Evolutionary conservation across 2,113 vertebrate genomes (phyloP), one percentile per base, ranked within the genome.

Genomic region (Callipepla californica): DNA sequence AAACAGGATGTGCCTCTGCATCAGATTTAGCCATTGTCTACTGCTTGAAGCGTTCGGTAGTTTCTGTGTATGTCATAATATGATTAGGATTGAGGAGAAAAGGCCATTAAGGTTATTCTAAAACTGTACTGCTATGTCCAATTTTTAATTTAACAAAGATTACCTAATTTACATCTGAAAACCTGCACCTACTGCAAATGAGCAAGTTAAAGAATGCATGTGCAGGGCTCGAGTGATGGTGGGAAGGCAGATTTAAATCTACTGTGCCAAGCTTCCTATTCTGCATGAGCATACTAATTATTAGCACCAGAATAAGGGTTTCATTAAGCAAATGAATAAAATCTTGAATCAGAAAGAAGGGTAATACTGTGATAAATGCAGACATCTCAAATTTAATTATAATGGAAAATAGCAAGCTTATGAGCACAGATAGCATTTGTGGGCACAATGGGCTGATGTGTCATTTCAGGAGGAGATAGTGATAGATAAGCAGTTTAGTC

Each of bases 161-260:
- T 69, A 78, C 26, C 69, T 68, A 36, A 80, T 93, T 95, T 90
- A n/a, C 91, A 90, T 90, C 42, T 86, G 62, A 93, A 96, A 96
- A 69, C 13, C 68, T 7, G 13, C 4, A 12, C 34, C 44, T 79
- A 44, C 20, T 81, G 36, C 65, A 57, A 91, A 75, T 0, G 0
- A 12, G 14, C 3, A 23, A 32, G 85, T 30, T 38, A 80, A 66
- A 58, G 69, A 68, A 76, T n/a, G 38, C 17, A 0, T 58, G 58
- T 25, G 79, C 61, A 44, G 76, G 76, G 81, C 87, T 74, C 55
- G 55, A 65, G 55, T 63, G 86, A 68, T 74, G 68, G 25, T 67
- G 51, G 42, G 44, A 80, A 95, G 30, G 65, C 38, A 77, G 47
- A 59, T 62, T 57, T 82, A 48, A 78, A 74, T 85, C 92, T 76